Evolutionary conservation across 2,797 vertebrate species (phyloP).

Genomic region (Pteropus rufus): DNA sequence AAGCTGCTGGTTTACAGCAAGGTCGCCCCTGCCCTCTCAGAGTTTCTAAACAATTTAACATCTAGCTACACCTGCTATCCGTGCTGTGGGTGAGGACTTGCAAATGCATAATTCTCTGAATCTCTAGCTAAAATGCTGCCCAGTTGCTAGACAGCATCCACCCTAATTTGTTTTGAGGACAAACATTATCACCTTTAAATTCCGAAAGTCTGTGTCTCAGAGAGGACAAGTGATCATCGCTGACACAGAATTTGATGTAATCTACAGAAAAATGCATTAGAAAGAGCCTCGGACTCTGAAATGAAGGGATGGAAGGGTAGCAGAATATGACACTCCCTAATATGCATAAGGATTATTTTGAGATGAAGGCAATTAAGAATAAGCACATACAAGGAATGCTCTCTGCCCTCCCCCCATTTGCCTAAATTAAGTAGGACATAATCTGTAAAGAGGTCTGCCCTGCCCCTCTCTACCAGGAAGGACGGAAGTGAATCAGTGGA

Average conservation of each 20-base stretch:
- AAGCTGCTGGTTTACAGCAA: not conserved
- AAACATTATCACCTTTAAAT: not conserved
- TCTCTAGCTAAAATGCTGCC: not conserved
- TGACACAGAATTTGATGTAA: not conserved
- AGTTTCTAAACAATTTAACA: not conserved
- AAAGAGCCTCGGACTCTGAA: not conserved
- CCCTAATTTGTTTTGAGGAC: not conserved
- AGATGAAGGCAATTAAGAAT: not conserved
- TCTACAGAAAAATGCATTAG: not conserved
- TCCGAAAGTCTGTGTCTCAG: not conserved
- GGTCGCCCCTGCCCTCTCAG: not conserved
- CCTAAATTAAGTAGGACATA: not conserved
- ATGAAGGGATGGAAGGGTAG: not conserved
- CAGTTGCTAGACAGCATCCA: not conserved
- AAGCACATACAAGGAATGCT: not conserved
- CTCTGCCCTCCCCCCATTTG: not conserved
- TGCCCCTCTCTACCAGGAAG: not conserved
- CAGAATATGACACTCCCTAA: not conserved
- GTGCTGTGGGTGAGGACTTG: accelerated
- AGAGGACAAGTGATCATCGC: not conserved
- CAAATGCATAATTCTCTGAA: not conserved
- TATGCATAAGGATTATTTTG: not conserved
- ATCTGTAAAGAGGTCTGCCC: not conserved
- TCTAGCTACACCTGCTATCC: not conserved
- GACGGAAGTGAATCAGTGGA: not conserved